Base-by-base conservation (phyloP, 2,113 vertebrate genomes). In the Ovis aries region DNA sequence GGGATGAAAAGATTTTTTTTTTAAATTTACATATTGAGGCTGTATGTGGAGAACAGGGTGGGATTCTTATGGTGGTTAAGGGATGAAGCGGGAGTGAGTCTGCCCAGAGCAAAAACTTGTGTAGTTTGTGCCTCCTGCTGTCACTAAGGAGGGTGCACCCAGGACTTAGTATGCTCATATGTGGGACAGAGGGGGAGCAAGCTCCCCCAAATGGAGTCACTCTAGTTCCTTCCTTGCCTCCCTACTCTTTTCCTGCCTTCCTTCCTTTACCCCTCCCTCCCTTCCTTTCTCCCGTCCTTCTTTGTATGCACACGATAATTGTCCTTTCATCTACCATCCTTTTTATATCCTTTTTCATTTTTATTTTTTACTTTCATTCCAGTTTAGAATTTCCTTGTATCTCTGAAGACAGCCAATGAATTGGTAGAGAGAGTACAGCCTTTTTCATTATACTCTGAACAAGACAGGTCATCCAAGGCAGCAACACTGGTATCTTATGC, bases 51-150 rank as follows among this genome's bases (percentile, higher is more conserved):
- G 17, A 45, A 21, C 19, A 74, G 50, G 2, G 23, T 86, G 12
- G 12, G 2, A 15, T n/a, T 85, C 60, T 53, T 48, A 27, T 59
- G n/a, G 31, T 27, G 13, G 13, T 7, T 62, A 57, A 19, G 2
- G 0, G 12, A 10, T 33, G 27, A 1, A 13, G 2, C 1, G 6
- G 15, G 8, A 13, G 5, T 29, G 5, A 36, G 8, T 9, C 5
- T 31, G 45, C 31, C 29, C 36, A 60, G 81, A 19, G 10, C 7
- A 55, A 16, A 7, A 17, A 5, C 14, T 62, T 52, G 52, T 15
- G 7, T 5, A 12, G 19, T 84, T 40, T 27, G 25, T 21, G 52
- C 2, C 6, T 90, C 33, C 27, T 31, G 25, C 17, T 82, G 45
- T 10, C 15, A 15, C 4, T 14, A 60, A 81, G 8, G 9, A 78